phyloP scores from a whole-genome alignment of 1,140 invertebrate species.

The Papilio dardanus region DNA sequence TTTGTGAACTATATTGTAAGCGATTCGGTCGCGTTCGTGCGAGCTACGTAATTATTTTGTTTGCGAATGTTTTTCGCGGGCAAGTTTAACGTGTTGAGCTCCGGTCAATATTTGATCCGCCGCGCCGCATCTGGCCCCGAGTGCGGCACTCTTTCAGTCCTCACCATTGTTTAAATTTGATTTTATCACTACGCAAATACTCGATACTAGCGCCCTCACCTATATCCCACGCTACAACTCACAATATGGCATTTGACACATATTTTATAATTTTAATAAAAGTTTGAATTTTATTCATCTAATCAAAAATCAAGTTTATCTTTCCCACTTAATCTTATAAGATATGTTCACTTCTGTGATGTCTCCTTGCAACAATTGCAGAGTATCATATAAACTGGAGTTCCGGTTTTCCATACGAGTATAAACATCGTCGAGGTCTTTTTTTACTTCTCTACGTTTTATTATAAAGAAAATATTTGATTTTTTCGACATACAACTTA shows the following conservation, averaged over 20 bases:
- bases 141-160: conserved; percentile 56
- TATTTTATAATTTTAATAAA: background rate
- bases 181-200: conserved; percentile 44
- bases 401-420: too few relatives aligned
- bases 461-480: too few relatives aligned
- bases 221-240: background rate
- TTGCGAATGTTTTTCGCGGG: conserved; percentile 75
- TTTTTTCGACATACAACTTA: too few relatives aligned
- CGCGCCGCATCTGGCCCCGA: conserved; percentile 46
- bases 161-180: conserved; percentile 63
- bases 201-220: background rate
- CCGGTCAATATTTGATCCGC: conserved; percentile 73
- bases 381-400: too few relatives aligned
- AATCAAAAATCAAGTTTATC: too few relatives aligned
- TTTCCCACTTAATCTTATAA: too few relatives aligned
- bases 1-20: conserved; percentile 73
- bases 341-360: too few relatives aligned
- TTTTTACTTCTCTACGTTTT: too few relatives aligned
- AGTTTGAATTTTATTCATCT: too few relatives aligned
- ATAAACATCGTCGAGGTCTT: too few relatives aligned
- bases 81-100: conserved; percentile 72
- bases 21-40: conserved; percentile 58
- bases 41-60: conserved; percentile 70
- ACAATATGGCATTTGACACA: background rate
- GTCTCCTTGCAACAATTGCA: too few relatives aligned